These are phyloP conservation scores for Gymnocypris eckloni DNA, from an alignment of 2,797 vertebrate species.

Conservation along the genomic window DNA sequence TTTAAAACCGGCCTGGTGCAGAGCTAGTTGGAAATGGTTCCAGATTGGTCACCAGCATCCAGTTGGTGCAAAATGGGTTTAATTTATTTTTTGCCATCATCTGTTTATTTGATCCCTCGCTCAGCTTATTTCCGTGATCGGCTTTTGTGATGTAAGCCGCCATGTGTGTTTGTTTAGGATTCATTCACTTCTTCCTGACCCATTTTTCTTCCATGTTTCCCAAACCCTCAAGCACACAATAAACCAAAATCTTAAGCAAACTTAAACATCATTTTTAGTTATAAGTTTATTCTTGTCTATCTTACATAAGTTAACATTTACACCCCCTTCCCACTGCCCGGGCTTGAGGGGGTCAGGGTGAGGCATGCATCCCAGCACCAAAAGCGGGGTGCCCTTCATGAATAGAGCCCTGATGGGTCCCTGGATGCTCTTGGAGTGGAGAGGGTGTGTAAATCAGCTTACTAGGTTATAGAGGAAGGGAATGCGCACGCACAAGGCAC, in stretches of 20 bases:
- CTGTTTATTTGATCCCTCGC: neutral
- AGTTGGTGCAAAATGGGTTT: constrained; percentile 17
- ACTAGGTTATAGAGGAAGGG: constrained; percentile 65
- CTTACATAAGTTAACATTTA: constrained; percentile 58
- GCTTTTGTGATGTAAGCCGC: constrained; percentile 12
- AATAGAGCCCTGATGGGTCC: constrained; percentile 39
- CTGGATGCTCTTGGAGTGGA: constrained; percentile 61
- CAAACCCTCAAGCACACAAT: neutral
- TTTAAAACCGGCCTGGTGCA: neutral
- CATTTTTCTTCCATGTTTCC: neutral
- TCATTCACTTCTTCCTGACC: neutral
- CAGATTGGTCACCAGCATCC: neutral
- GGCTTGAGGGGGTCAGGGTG: constrained; percentile 63
- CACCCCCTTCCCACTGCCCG: constrained; percentile 62
- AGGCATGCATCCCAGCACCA: neutral
- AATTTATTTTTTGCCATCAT: neutral
- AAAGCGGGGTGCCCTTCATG: neutral
- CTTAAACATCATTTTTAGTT: neutral
- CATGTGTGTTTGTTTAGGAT: constrained; percentile 15
- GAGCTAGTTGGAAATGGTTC: neutral
- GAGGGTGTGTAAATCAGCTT: constrained; percentile 61
- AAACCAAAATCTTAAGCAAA: neutral
- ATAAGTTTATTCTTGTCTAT: constrained; percentile 45
- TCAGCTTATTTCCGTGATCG: constrained; percentile 20
- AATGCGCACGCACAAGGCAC: constrained; percentile 79